A percentile compares a stretch with the other conserved stretches of the same genome.
phyloP scores from a whole-genome alignment of 1,140 invertebrate genomes.

The Scaptomyza pallida region DNA sequence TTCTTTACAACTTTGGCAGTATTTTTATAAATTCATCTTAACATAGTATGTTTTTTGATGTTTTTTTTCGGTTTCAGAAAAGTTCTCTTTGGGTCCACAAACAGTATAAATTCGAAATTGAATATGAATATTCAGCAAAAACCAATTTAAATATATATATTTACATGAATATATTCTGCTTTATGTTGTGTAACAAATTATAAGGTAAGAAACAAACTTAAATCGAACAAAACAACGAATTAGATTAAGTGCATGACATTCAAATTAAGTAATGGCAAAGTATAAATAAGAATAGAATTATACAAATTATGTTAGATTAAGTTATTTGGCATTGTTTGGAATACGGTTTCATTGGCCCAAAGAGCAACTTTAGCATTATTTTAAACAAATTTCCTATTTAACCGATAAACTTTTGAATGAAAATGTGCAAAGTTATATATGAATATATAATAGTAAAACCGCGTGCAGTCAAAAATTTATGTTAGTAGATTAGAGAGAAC shows the following conservation, averaged over 20 bases:
- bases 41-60: conserved; percentile 8
- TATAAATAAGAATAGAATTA: conserved; percentile 33
- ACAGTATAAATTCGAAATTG: conserved; percentile 83
- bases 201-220: conserved; percentile 41
- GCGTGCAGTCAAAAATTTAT: conserved; percentile 76
- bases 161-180: conserved; percentile 69
- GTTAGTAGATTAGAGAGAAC: conserved; percentile 50
- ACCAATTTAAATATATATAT: conserved; percentile 32
- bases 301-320: conserved; percentile 33
- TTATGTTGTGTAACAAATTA: conserved; percentile 49
- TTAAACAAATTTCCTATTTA: conserved; percentile 39
- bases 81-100: conserved; percentile 88
- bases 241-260: conserved; percentile 66
- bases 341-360: conserved; percentile 79
- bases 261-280: conserved; percentile 46
- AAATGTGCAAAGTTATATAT: conserved; percentile 77
- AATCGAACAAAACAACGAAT: conserved; percentile 55
- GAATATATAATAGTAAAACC: conserved; percentile 68
- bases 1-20: conserved; percentile 45
- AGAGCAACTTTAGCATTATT: conserved; percentile 78
- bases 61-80: conserved; percentile 86
- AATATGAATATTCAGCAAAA: conserved; percentile 52
- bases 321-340: conserved; percentile 46
- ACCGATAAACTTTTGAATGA: conserved; percentile 74
- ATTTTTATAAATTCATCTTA: conserved; percentile 7